Percentiles rank a stretch among this genome's conserved stretches.
phyloP scores from a whole-genome alignment of 2,797 vertebrate species.

The Tragelaphus oryx region DNA sequence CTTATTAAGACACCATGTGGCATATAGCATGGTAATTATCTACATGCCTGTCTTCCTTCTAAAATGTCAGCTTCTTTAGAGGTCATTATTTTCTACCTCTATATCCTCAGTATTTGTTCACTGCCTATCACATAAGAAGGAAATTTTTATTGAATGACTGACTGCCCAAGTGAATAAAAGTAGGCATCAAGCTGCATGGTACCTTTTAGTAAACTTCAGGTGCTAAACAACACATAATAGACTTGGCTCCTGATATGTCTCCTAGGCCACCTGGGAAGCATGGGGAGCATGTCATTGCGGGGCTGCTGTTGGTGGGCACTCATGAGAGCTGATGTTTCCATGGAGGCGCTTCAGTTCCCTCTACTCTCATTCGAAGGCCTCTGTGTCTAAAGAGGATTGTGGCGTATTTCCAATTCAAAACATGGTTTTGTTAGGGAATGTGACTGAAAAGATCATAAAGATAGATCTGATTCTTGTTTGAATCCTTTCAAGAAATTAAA shows the following conservation, averaged over 20 bases:
- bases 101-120: neutral
- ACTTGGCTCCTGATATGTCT: neutral
- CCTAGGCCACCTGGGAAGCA: neutral
- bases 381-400: neutral
- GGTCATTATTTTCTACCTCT: neutral
- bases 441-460: slow-evolving; percentile 48
- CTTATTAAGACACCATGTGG: neutral
- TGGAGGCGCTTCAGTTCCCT: neutral
- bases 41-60: no score
- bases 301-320: neutral
- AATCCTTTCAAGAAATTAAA: slow-evolving; percentile 71
- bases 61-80: neutral
- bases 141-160: neutral
- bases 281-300: neutral
- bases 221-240: neutral
- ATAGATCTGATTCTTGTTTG: slow-evolving; percentile 67
- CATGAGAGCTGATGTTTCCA: neutral
- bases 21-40: neutral
- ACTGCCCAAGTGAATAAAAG: neutral
- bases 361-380: neutral
- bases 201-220: neutral
- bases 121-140: neutral
- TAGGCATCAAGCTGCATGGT: neutral
- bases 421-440: slow-evolving; percentile 24
- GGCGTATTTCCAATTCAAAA: slow-evolving; percentile 30